Conservation (phyloP, 1,140 invertebrate genomes). For the Papilio helenus region DNA sequence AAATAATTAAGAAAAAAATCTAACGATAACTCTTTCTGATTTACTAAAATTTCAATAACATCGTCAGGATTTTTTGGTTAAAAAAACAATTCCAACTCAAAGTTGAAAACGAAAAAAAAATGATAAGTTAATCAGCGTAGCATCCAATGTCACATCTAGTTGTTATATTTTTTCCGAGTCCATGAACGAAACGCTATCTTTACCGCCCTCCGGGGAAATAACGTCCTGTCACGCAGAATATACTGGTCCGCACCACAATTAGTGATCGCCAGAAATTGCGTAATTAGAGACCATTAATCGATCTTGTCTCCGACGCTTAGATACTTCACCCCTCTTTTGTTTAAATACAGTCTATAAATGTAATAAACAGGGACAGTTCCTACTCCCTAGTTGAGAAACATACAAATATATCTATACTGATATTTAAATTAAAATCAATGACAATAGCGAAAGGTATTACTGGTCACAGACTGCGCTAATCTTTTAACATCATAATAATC, state of each 20-base stretch:
- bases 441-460: not conserved
- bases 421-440: not conserved
- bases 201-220: slow-evolving; percentile 79
- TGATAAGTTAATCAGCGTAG: not conserved
- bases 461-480: not conserved
- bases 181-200: slow-evolving; percentile 65
- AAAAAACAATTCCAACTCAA: not conserved
- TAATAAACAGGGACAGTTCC: not conserved
- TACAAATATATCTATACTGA: not conserved
- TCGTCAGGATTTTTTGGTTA: no score
- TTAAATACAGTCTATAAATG: not conserved
- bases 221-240: slow-evolving; percentile 79
- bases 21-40: not conserved
- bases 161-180: slow-evolving; percentile 8
- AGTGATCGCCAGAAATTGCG: slow-evolving; percentile 80
- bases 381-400: not conserved
- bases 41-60: not conserved
- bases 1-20: no score
- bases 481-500: no score
- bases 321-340: slow-evolving; percentile 24
- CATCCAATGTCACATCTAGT: slow-evolving; percentile 14
- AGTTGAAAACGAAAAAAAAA: not conserved
- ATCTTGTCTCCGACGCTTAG: slow-evolving; percentile 61
- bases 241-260: slow-evolving; percentile 76
- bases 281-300: slow-evolving; percentile 79